A percentile compares a stretch with the other conserved stretches of the same genome.
Evolutionary conservation across 2,797 vertebrate species (phyloP).

Genomic region (Pygocentrus nattereri): DNA sequence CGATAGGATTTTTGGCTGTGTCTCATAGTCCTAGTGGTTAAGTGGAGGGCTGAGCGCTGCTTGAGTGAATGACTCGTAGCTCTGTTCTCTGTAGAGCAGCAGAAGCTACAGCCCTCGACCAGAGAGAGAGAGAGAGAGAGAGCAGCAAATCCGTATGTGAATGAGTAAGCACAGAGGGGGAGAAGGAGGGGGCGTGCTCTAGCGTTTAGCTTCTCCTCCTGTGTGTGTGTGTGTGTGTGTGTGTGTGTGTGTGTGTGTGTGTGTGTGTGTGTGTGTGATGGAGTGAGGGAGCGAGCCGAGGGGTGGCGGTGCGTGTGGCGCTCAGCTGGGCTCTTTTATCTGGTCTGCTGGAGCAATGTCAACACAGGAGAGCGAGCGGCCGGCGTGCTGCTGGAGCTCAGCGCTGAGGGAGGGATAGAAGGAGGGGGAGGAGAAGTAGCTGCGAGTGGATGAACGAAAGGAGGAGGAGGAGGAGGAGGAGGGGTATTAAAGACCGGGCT

Average conservation of each 20-base stretch:
- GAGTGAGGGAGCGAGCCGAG: neutral
- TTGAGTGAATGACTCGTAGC: neutral
- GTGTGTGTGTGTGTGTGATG: slow-evolving; percentile 22
- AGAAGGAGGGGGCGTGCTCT: slow-evolving; percentile 8
- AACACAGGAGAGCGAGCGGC: slow-evolving; percentile 61
- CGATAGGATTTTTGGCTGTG: neutral
- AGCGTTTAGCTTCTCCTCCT: neutral
- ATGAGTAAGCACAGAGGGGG: slow-evolving; percentile 45
- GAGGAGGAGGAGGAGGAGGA: slow-evolving; percentile 67
- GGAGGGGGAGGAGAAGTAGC: slow-evolving; percentile 77
- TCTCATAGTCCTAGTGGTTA: neutral
- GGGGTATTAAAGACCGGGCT: slow-evolving; percentile 1
- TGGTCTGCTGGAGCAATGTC: slow-evolving; percentile 75
- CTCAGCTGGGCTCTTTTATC: slow-evolving; percentile 79
- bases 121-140: neutral
- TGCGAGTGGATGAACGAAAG: slow-evolving; percentile 69
- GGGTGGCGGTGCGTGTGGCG: slow-evolving; percentile 28
- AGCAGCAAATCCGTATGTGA: slow-evolving; percentile 43
- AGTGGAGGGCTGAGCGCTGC: neutral
- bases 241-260: slow-evolving; percentile 29
- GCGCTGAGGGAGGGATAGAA: slow-evolving; percentile 62
- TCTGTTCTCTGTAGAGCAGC: slow-evolving; percentile 1
- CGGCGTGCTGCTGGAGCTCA: slow-evolving; percentile 36
- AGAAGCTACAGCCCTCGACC: neutral
- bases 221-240: slow-evolving; percentile 27